Base-by-base conservation (phyloP, 2,113 vertebrate genomes). In the Campylomormyrus tamandua region DNA sequence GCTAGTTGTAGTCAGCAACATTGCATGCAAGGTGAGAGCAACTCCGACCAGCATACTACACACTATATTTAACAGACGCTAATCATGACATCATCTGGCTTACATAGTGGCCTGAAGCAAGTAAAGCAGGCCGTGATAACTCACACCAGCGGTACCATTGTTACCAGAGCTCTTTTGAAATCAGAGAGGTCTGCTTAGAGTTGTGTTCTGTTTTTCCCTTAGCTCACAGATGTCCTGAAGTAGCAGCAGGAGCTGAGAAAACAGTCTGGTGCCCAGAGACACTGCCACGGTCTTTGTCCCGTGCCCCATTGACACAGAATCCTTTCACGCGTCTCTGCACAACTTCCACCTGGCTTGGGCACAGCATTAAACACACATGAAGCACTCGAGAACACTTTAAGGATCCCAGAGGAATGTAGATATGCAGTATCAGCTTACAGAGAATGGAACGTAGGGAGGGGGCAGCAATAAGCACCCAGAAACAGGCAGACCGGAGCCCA, bases 381-480 rank as follows among this genome's bases (percentile, higher is more conserved):
- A 19, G 74, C 7, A 6, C 74, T 80, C 17, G 31, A 80, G 21
- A 80, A 80, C 35, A 42, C 17, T 80, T 42, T 42, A 5, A 19
- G 11, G 42, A 31, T 77, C 48, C 66, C 88, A 31, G 48, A 74
- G 56, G 87, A 87, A 90, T 90, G 62, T 24, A 90, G 85, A 77
- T 49, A 46, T 53, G n/a, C 85, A 66, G 90, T 89, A 80, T 89
- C 88, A 77, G 48, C 46, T 89, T 80, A 52, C 87, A 10, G 31
- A 42, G 31, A 90, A 56, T 93, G 88, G 24, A 27, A 88, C 70
- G 74, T 42, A 70, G 2, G 24, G 74, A 8, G 74, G 74, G 70
- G 74, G 74, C 74, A 80, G 74, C 74, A 42, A 7, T 19, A 80
- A 42, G 31, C 1, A 42, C 35, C 74, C 74, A 80, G 74, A 80